These are phyloP conservation scores for Cottus gobio DNA, from an alignment of 2,113 vertebrate genomes.

Conservation along the genomic window DNA sequence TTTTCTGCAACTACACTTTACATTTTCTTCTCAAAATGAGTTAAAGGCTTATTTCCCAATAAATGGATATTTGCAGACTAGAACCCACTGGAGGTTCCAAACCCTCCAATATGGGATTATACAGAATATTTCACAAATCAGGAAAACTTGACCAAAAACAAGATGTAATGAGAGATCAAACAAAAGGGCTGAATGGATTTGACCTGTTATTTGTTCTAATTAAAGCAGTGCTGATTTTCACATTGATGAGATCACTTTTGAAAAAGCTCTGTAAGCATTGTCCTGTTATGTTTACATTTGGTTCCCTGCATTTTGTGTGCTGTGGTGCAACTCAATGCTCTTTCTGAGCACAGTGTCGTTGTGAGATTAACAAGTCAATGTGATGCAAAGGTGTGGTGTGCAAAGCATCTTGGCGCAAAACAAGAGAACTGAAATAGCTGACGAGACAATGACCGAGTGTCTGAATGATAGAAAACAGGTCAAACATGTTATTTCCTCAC, in stretches of 20 bases:
- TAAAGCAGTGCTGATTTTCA: not conserved
- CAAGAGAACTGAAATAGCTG: constrained; percentile 28
- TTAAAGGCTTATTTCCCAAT: not conserved
- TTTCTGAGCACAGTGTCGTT: not conserved
- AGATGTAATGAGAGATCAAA: not conserved
- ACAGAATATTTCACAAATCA: not conserved
- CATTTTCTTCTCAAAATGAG: not conserved
- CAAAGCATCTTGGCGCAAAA: not conserved
- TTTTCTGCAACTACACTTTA: not conserved
- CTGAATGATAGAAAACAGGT: constrained; percentile 31
- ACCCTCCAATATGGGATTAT: not conserved
- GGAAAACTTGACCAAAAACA: not conserved
- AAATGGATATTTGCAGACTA: not conserved
- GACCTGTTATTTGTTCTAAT: not conserved
- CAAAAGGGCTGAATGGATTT: not conserved
- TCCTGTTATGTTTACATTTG: not conserved
- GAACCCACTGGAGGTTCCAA: constrained; percentile 4
- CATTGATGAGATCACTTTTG: not conserved
- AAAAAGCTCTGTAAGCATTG: not conserved
- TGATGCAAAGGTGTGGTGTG: constrained; percentile 18
- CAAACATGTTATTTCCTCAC: constrained; percentile 23
- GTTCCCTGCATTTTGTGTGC: not conserved
- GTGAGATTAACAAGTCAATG: not conserved
- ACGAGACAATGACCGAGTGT: constrained; percentile 31
- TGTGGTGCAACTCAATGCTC: not conserved